phyloP scores from a whole-genome alignment of 2,888 invertebrate genomes.

The Amiota mariae region DNA sequence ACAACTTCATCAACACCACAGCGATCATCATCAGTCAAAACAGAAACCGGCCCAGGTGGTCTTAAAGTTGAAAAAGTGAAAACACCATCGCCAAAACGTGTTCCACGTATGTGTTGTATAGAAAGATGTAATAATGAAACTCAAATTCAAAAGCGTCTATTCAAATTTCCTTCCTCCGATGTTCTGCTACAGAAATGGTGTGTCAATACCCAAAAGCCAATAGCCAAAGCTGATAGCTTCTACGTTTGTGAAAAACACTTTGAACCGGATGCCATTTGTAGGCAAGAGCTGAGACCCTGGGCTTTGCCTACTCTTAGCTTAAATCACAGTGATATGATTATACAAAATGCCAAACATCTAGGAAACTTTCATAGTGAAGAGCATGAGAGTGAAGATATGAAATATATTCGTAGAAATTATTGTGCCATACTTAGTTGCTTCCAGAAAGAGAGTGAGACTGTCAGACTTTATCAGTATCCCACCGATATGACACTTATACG shows the following conservation, averaged over 20 bases:
- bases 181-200: slow-evolving; percentile 57
- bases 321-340: slow-evolving; percentile 55
- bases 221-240: slow-evolving; percentile 34
- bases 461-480: slow-evolving; percentile 55
- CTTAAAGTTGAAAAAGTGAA: slow-evolving; percentile 36
- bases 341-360: slow-evolving; percentile 57
- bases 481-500: slow-evolving; percentile 50
- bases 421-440: slow-evolving; percentile 59
- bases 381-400: slow-evolving; percentile 46
- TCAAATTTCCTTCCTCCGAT: slow-evolving; percentile 53
- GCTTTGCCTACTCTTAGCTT: slow-evolving; percentile 62
- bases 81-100: slow-evolving; percentile 32
- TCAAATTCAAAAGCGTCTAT: slow-evolving; percentile 45
- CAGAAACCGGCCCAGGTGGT: slow-evolving; percentile 39
- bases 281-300: slow-evolving; percentile 56
- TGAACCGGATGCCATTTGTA: slow-evolving; percentile 52
- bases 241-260: slow-evolving; percentile 61
- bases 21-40: slow-evolving; percentile 16
- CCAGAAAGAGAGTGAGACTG: slow-evolving; percentile 47
- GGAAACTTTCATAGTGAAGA: slow-evolving; percentile 54
- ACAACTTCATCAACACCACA: too few relatives aligned
- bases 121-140: slow-evolving; percentile 37
- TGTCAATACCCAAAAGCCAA: slow-evolving; percentile 52
- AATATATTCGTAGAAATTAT: slow-evolving; percentile 57
- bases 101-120: slow-evolving; percentile 49